phyloP scores from a whole-genome alignment of 53 echinoderm and acorn worm species.

The Crossaster papposus region DNA sequence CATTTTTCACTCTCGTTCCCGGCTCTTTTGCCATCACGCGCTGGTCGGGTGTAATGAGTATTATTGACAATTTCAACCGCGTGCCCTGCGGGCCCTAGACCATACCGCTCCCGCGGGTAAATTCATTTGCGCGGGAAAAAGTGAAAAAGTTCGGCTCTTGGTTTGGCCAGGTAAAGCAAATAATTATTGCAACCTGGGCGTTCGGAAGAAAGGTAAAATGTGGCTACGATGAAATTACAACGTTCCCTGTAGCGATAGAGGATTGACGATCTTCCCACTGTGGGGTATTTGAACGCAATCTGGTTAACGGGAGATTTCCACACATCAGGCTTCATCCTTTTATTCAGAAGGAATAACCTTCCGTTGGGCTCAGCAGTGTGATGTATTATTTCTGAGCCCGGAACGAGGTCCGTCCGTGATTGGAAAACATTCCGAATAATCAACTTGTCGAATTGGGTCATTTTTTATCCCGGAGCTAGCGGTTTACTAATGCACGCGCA shows the following conservation, averaged over 20 bases:
- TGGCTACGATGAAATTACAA: neutral
- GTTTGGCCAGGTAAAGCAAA: conserved; percentile 5
- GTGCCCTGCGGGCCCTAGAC: neutral
- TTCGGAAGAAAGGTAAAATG: neutral
- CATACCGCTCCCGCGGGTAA: neutral
- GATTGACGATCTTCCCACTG: neutral
- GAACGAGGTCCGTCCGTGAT: neutral
- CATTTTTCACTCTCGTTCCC: conserved; percentile 20
- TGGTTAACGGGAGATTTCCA: neutral
- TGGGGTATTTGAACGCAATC: neutral
- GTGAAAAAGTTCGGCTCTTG: neutral
- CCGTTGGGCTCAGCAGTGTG: neutral
- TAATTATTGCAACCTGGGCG: neutral
- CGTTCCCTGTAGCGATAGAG: neutral
- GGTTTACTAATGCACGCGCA: too few species aligned
- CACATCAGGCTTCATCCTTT: neutral
- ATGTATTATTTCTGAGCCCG: neutral
- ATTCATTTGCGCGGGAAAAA: neutral
- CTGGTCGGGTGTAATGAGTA: neutral
- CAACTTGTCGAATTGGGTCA: neutral
- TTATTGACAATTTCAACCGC: conserved; percentile 4
- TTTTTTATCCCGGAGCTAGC: neutral
- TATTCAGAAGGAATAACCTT: neutral
- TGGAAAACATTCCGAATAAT: neutral
- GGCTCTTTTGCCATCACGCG: neutral